These are phyloP conservation scores for Geopemphigus sp. DNA, from an alignment of 1,140 invertebrate genomes.

Conservation along the genomic window DNA sequence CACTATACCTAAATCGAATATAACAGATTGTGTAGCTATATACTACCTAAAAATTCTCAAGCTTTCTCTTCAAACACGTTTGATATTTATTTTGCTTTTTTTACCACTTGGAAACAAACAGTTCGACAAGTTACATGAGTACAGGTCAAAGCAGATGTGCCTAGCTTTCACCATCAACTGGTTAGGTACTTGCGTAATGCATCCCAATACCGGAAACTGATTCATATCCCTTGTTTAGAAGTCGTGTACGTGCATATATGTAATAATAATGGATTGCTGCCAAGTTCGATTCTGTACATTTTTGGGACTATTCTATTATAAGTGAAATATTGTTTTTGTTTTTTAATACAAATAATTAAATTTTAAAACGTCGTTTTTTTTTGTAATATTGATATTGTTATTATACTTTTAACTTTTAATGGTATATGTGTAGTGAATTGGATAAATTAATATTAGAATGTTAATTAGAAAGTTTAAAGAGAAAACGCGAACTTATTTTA, in stretches of 20 bases:
- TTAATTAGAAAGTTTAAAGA: constrained; percentile 17
- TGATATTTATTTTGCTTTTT: neutral
- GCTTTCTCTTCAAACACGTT: constrained; percentile 43
- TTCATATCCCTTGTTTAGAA: neutral
- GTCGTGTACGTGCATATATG: too few species aligned
- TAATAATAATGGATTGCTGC: neutral
- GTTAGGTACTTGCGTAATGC: constrained; percentile 32
- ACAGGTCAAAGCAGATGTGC: constrained; percentile 44
- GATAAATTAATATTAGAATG: neutral
- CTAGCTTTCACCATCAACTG: constrained; percentile 41
- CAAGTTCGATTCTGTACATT: neutral
- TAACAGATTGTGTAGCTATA: neutral
- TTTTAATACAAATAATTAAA: too few species aligned
- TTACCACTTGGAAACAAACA: constrained; percentile 28
- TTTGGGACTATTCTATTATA: neutral
- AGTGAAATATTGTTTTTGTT: neutral
- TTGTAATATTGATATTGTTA: too few species aligned
- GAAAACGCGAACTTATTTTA: constrained; percentile 7
- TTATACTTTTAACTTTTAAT: too few species aligned
- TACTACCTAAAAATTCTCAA: constrained; percentile 25
- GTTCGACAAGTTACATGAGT: constrained; percentile 38
- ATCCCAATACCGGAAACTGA: constrained; percentile 32
- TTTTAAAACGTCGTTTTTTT: too few species aligned
- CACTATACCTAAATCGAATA: neutral
- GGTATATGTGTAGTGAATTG: too few species aligned